A percentile compares a stretch with the other conserved stretches of the same genome.
Evolutionary conservation across 2,113 vertebrate species (phyloP).

Genomic region (Pyrgilauda ruficollis): DNA sequence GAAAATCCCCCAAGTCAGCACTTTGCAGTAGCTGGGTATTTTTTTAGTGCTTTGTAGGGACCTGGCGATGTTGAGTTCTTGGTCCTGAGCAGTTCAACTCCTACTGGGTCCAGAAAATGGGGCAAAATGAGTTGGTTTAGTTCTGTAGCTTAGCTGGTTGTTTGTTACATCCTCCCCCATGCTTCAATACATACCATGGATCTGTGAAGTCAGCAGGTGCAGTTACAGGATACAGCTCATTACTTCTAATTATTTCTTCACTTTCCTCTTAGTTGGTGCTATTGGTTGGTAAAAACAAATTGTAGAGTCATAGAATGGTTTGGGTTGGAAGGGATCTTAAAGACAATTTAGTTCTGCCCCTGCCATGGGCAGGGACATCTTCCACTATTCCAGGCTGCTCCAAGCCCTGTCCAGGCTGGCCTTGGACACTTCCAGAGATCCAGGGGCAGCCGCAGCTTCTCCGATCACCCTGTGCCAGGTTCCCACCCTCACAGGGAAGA

Average conservation of each 20-base stretch:
- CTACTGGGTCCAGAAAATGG: background rate
- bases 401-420: fast-evolving
- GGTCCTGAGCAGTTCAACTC: background rate
- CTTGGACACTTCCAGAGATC: background rate
- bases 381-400: fast-evolving
- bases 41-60: background rate
- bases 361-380: background rate
- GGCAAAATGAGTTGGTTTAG: background rate
- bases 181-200: background rate
- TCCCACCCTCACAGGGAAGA: fast-evolving
- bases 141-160: background rate
- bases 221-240: background rate
- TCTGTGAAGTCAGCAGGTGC: background rate
- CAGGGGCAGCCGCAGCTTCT: background rate
- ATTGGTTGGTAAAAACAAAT: background rate
- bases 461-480: background rate
- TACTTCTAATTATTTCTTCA: background rate
- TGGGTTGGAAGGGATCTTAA: background rate
- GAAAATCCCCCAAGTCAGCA: background rate
- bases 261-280: background rate
- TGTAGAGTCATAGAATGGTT: background rate
- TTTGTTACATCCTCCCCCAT: background rate
- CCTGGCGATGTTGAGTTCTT: fast-evolving
- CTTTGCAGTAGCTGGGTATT: background rate
- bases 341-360: background rate